phyloP scores from a whole-genome alignment of 92 coral and sea anemone species.

The Heteractis magnifica region DNA sequence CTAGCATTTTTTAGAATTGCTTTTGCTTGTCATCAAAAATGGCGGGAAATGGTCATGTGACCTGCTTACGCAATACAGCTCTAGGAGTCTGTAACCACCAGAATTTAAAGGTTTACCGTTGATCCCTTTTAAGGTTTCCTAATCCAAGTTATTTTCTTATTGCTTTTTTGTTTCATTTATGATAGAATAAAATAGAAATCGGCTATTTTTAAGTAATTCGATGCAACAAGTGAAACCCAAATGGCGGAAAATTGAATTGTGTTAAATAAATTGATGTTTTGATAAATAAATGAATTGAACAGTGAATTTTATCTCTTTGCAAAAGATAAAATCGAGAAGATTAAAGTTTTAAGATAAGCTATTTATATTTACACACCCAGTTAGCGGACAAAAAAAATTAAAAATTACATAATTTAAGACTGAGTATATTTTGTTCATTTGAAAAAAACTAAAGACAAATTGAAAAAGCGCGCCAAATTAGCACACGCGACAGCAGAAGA shows the following conservation, averaged over 20 bases:
- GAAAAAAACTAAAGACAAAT: background rate
- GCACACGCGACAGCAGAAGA: background rate
- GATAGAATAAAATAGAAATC: background rate
- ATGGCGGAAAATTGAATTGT: background rate
- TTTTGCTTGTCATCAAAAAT: background rate
- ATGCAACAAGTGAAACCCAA: background rate
- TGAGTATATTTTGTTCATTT: background rate
- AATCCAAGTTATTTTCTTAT: background rate
- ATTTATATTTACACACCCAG: background rate
- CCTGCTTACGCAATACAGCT: too few species aligned
- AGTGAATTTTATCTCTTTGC: background rate
- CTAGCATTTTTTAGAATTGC: too few species aligned
- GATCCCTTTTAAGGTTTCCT: too few species aligned
- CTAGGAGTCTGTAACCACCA: too few species aligned
- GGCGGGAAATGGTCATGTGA: constrained; percentile 3
- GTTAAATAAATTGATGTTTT: constrained; percentile 16
- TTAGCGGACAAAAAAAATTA: background rate
- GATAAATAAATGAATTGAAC: constrained; percentile 28
- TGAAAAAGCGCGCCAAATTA: background rate
- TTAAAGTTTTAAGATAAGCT: background rate
- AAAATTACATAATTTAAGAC: background rate
- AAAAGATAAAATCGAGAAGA: background rate
- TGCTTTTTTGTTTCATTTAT: background rate
- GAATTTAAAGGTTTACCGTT: too few species aligned
- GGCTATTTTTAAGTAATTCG: background rate